phyloP scores from a whole-genome alignment of 2,888 invertebrate species.

The Arge pagana region DNA sequence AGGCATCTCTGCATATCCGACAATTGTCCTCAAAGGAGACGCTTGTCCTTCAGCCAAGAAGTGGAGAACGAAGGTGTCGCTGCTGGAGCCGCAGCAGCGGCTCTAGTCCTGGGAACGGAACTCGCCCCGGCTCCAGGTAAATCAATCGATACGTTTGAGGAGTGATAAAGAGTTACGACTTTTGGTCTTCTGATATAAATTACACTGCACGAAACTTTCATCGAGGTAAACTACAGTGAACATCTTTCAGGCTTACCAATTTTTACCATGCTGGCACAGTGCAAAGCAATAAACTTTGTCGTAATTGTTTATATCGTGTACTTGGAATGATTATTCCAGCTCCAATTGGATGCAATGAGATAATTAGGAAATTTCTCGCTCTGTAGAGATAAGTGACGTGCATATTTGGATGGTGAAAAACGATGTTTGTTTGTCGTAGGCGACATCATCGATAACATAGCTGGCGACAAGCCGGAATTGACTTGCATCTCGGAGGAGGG shows the following conservation, averaged over 20 bases:
- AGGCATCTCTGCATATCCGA: constrained; percentile 64
- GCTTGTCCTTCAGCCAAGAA: constrained; percentile 65
- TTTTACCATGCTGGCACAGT: too few relatives aligned
- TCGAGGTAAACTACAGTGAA: too few relatives aligned
- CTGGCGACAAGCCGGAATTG: constrained; percentile 70
- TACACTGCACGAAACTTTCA: too few relatives aligned
- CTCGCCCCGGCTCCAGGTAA: constrained; percentile 51
- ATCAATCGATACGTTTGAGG: too few relatives aligned
- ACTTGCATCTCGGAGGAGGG: constrained; percentile 87
- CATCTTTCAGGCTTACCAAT: too few relatives aligned
- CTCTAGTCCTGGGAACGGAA: constrained; percentile 65
- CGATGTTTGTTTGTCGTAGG: constrained; percentile 31
- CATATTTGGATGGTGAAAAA: background rate
- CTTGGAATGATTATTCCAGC: constrained; percentile 63
- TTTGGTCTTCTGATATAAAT: too few relatives aligned
- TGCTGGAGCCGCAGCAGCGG: constrained; percentile 63
- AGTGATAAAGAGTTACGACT: too few relatives aligned
- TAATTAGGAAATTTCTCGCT: too few relatives aligned
- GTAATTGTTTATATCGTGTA: too few relatives aligned
- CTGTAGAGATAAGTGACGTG: too few relatives aligned
- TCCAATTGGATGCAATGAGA: too few relatives aligned
- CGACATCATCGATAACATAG: constrained; percentile 41
- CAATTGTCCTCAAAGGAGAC: constrained; percentile 63
- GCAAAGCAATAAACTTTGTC: too few relatives aligned
- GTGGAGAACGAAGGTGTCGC: constrained; percentile 62